These are phyloP conservation scores for Stichopus chloronotus DNA, from an alignment of 35 echinoderm and acorn worm genomes.

Conservation along the genomic window DNA sequence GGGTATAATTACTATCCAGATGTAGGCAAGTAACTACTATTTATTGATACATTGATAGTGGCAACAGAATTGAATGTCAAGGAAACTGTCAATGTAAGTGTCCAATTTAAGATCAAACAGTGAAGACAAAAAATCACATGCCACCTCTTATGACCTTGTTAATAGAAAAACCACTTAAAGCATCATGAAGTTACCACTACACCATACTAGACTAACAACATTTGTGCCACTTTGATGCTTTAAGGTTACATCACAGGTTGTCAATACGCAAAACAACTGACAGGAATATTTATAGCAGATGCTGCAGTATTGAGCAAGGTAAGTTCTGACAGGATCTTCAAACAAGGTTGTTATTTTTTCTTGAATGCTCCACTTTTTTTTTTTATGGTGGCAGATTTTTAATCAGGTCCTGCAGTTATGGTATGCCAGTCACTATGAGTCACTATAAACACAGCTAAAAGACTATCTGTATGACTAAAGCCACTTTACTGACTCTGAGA, in stretches of 20 bases:
- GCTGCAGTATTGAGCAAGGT: background rate
- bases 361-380: background rate
- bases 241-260: background rate
- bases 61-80: too few relatives aligned
- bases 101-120: too few relatives aligned
- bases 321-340: background rate
- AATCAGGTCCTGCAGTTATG: background rate
- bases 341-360: constrained; percentile 6
- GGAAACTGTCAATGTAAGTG: too few relatives aligned
- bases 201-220: too few relatives aligned
- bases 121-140: too few relatives aligned
- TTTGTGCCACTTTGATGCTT: background rate
- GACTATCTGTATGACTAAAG: background rate
- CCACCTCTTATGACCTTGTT: too few relatives aligned
- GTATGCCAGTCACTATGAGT: background rate
- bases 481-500: too few relatives aligned
- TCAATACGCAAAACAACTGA: background rate
- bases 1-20: too few relatives aligned
- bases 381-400: background rate
- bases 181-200: too few relatives aligned
- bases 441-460: background rate
- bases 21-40: too few relatives aligned
- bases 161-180: too few relatives aligned
- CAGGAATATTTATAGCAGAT: background rate
- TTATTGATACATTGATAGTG: too few relatives aligned